Evolutionary conservation across 2,888 invertebrate species (phyloP).

Genomic region (Cosmopolites sordidus): DNA sequence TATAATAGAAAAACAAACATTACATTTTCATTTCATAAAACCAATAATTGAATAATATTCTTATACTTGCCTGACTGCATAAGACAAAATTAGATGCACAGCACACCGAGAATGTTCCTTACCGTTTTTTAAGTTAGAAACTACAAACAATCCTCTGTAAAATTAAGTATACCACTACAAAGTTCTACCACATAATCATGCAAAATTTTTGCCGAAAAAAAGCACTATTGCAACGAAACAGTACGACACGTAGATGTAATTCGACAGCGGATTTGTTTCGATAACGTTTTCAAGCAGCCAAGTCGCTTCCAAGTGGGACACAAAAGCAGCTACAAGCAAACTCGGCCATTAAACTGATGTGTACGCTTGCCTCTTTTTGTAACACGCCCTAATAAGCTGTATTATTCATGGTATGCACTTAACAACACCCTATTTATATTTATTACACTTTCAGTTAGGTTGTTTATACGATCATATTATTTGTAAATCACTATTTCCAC

Average conservation of each 20-base stretch:
- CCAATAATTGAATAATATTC: not conserved
- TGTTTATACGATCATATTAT: not conserved
- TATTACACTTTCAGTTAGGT: not conserved
- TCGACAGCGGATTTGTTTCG: conserved; percentile 9
- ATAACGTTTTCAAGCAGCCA: conserved; percentile 17
- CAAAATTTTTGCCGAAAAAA: conserved; percentile 4
- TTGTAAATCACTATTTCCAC: conserved; percentile 4
- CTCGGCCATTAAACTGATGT: conserved; percentile 40
- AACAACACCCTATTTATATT: not conserved
- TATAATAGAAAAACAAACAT: not conserved
- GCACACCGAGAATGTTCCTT: conserved; percentile 4
- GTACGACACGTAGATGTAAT: conserved; percentile 18
- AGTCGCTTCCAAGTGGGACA: conserved; percentile 15
- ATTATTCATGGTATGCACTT: conserved; percentile 1
- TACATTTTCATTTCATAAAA: too few relatives aligned
- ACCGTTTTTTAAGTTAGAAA: conserved; percentile 18
- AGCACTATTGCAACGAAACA: conserved; percentile 7
- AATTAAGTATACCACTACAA: conserved; percentile 6
- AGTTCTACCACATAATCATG: conserved; percentile 5
- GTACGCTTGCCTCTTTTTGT: conserved; percentile 34
- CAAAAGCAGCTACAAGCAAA: conserved; percentile 29
- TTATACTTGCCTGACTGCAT: conserved; percentile 16
- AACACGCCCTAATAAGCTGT: conserved; percentile 38
- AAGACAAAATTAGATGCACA: conserved; percentile 10
- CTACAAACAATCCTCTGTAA: conserved; percentile 8